Conservation (phyloP, 2,888 invertebrate genomes). For the Alsophila aescularia region DNA sequence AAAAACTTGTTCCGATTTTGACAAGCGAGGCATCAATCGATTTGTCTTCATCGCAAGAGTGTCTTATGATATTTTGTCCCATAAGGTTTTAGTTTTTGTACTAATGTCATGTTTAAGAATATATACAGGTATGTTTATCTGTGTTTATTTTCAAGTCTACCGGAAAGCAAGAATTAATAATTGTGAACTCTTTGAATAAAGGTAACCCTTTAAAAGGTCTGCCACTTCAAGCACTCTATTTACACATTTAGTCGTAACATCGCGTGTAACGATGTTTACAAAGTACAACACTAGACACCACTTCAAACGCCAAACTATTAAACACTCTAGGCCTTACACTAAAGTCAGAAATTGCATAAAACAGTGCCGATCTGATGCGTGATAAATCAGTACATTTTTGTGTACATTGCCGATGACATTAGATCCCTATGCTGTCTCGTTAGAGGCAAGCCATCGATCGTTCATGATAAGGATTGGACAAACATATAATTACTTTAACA, state of each 20-base stretch:
- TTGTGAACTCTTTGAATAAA: too few species aligned
- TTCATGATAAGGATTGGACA: conserved; percentile 4
- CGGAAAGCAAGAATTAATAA: too few species aligned
- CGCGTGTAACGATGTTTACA: conserved; percentile 11
- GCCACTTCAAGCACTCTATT: neutral
- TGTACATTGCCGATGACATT: conserved; percentile 6
- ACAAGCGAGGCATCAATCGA: too few species aligned
- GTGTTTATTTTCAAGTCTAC: too few species aligned
- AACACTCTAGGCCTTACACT: neutral
- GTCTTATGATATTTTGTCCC: too few species aligned
- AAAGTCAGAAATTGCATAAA: neutral
- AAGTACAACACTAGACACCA: neutral
- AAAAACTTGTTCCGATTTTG: too few species aligned
- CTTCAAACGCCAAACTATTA: neutral
- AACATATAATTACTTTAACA: neutral
- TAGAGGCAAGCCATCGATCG: conserved; percentile 6
- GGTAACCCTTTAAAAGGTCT: neutral
- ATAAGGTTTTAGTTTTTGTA: too few species aligned
- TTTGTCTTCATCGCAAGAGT: too few species aligned
- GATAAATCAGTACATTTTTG: conserved; percentile 13
- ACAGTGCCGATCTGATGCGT: neutral
- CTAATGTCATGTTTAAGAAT: too few species aligned
- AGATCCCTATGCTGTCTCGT: conserved; percentile 14
- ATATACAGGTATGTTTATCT: too few species aligned
- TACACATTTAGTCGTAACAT: conserved; percentile 13